A percentile compares a stretch with the other conserved stretches of the same genome.
phyloP scores from a whole-genome alignment of 1,140 invertebrate species.

The Neocloeon triangulifer region DNA sequence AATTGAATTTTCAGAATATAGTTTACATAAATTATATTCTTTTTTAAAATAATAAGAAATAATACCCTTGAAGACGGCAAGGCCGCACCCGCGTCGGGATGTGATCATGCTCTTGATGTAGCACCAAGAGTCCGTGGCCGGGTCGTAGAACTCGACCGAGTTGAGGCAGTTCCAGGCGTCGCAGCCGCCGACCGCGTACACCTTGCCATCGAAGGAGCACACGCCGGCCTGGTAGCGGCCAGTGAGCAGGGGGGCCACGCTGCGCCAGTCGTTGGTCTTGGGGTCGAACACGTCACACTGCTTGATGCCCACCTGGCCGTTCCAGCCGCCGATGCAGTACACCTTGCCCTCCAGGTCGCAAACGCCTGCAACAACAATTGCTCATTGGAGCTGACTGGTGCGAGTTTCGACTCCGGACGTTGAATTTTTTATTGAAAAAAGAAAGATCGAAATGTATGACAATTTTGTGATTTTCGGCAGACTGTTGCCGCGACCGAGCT shows the following conservation, averaged over 20 bases:
- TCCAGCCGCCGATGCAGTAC: slow-evolving; percentile 63
- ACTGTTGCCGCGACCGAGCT: not conserved
- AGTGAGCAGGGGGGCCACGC: slow-evolving; percentile 36
- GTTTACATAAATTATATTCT: no score
- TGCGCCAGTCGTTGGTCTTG: slow-evolving; percentile 31
- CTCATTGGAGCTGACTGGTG: no score
- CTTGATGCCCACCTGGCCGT: slow-evolving; percentile 45
- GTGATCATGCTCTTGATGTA: slow-evolving; percentile 29
- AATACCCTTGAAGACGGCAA: slow-evolving; percentile 33
- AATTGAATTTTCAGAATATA: no score
- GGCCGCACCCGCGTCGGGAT: slow-evolving; percentile 40
- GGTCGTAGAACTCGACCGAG: slow-evolving; percentile 45
- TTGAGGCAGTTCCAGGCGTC: slow-evolving; percentile 59
- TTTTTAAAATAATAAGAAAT: no score
- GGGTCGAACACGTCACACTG: slow-evolving; percentile 53
- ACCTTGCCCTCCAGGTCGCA: slow-evolving; percentile 41
- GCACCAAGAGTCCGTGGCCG: slow-evolving; percentile 25
- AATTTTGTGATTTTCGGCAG: not conserved
- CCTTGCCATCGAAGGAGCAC: slow-evolving; percentile 33
- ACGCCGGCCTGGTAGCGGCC: slow-evolving; percentile 58
- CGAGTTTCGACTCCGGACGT: no score
- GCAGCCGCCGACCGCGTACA: slow-evolving; percentile 61
- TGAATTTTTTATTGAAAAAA: not conserved
- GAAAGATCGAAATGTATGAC: not conserved
- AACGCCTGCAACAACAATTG: slow-evolving; percentile 27